Evolutionary conservation across 2,888 invertebrate genomes (phyloP).

Genomic region (Axea sp.): DNA sequence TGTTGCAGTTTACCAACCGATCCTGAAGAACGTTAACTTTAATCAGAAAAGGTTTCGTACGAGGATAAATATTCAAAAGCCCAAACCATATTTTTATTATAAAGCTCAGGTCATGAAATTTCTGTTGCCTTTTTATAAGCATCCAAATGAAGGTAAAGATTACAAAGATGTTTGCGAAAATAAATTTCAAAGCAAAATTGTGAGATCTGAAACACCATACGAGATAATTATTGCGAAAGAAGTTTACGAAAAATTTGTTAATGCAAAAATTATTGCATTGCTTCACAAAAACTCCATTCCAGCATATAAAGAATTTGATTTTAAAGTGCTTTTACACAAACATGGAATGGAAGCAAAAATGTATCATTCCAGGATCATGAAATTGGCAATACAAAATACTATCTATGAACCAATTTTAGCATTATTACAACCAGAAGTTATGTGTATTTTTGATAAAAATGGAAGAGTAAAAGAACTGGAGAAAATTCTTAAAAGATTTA

Average conservation of each 20-base stretch:
- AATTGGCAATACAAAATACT: constrained; percentile 84
- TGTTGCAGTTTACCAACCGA: constrained; percentile 72
- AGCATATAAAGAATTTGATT: constrained; percentile 81
- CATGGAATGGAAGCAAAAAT: constrained; percentile 85
- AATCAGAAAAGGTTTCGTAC: constrained; percentile 85
- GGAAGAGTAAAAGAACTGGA: constrained; percentile 83
- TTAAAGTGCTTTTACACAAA: constrained; percentile 82
- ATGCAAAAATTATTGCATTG: constrained; percentile 86
- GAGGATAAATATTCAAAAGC: constrained; percentile 89
- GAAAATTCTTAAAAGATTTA: constrained; percentile 85
- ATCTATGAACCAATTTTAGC: constrained; percentile 84
- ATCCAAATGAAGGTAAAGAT: constrained; percentile 73
- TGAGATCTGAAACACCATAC: constrained; percentile 83
- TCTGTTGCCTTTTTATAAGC: constrained; percentile 83
- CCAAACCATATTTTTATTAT: constrained; percentile 85
- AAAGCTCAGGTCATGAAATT: constrained; percentile 84
- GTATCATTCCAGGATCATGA: constrained; percentile 84
- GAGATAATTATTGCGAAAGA: constrained; percentile 87
- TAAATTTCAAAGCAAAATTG: constrained; percentile 4
- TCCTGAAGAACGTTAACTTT: constrained; percentile 69
- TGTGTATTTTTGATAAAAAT: constrained; percentile 86
- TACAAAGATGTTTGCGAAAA: constrained; percentile 80
- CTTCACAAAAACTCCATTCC: constrained; percentile 87
- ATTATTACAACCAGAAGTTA: constrained; percentile 84
- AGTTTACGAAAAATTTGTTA: constrained; percentile 85